phyloP scores from a whole-genome alignment of 1,140 invertebrate species.

The Drosophila equinoxialis region DNA sequence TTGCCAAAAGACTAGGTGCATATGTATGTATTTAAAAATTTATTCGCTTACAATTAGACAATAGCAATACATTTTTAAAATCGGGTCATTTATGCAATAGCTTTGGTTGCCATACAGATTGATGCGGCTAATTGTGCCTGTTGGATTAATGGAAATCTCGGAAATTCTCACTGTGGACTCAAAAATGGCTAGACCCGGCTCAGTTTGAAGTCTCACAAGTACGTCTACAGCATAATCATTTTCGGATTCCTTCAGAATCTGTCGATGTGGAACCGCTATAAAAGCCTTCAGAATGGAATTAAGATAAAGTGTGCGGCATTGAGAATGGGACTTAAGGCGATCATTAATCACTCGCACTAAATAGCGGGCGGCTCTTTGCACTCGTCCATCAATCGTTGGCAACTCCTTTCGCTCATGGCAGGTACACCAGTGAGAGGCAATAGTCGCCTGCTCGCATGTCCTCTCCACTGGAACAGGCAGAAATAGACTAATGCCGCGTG shows the following conservation, averaged over 20 bases:
- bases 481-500: slow-evolving; percentile 90
- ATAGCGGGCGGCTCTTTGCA: slow-evolving; percentile 84
- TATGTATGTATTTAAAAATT: not conserved
- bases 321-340: slow-evolving; percentile 85
- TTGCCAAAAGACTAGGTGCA: too few relatives aligned
- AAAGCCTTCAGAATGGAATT: slow-evolving; percentile 77
- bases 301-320: slow-evolving; percentile 84
- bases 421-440: slow-evolving; percentile 92
- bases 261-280: slow-evolving; percentile 67
- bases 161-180: slow-evolving; percentile 87
- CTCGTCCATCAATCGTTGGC: slow-evolving; percentile 83
- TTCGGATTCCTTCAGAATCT: slow-evolving; percentile 79
- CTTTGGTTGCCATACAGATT: slow-evolving; percentile 93
- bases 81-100: slow-evolving; percentile 89
- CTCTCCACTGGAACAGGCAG: slow-evolving; percentile 87
- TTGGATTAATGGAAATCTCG: slow-evolving; percentile 82
- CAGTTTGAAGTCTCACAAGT: slow-evolving; percentile 86
- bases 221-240: slow-evolving; percentile 85
- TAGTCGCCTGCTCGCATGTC: slow-evolving; percentile 89
- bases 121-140: slow-evolving; percentile 89
- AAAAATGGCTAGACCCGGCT: slow-evolving; percentile 89
- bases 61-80: slow-evolving; percentile 91
- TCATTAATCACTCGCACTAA: slow-evolving; percentile 87
- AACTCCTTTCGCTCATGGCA: slow-evolving; percentile 87
- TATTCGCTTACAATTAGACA: slow-evolving; percentile 83